Base-by-base conservation (phyloP, 2,888 invertebrate genomes). In the Zootermopsis nevadensis region DNA sequence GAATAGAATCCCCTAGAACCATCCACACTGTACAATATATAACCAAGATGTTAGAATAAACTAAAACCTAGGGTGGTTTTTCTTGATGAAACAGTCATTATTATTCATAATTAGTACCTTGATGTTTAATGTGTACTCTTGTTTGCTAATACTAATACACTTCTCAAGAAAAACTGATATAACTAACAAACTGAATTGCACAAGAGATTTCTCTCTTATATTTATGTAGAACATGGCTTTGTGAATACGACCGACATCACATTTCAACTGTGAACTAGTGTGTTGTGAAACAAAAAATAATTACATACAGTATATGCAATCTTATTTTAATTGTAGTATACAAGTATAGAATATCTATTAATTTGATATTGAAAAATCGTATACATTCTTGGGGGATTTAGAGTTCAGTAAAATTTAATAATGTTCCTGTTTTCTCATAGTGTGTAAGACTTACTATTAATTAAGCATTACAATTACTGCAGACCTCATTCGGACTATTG, bases 311-410 rank as follows among this genome's bases (percentile, higher is more conserved):
- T 30, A 74, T 82, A 74, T 82, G 74, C 69, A 74, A 55, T 82
- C 82, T 74, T 82, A 82, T 72, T 66, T 82, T 76, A 82, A 82
- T 82, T 35, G 55, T 82, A 82, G 67, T 82, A 82, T 82, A 82
- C 77, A 82, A 83, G 53, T 83, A 83, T 83, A 80, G 79, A 83
- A 83, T 83, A 89, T 89, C 89, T 89, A 89, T 88, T 79, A 87
- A 88, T 88, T 89, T 89, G 89, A 89, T 87, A 88, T 90, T 90
- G 90, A 89, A 90, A 90, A 90, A 90, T 90, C 90, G 90, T 90
- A 90, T 90, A 90, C 90, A 89, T 90, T 89, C 27, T 83, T 77
- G 77, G 83, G 82, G 89, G 89, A 53, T 72, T 72, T 27, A 33
- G 42, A 77, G 55, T 33, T 77, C 55, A 76, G 69, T 82, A 77